A percentile compares a stretch with the other conserved stretches of the same genome.
These are phyloP conservation scores for Agrilus cyanescens DNA, from an alignment of 2,888 invertebrate genomes.

Conservation along the genomic window DNA sequence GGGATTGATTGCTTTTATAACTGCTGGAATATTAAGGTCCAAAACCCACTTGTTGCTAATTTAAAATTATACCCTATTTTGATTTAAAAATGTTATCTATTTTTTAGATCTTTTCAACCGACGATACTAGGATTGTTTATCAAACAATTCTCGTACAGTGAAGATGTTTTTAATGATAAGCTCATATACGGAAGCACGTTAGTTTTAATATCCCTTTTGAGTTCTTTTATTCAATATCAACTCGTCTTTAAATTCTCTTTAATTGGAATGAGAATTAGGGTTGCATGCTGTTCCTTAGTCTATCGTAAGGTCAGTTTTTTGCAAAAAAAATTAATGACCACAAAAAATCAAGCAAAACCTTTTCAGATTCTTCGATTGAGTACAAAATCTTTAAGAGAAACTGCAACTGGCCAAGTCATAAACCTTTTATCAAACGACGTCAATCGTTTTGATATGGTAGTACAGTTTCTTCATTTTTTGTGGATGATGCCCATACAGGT, in stretches of 20 bases:
- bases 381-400: conserved; percentile 60
- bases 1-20: conserved; percentile 45
- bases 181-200: conserved; percentile 15
- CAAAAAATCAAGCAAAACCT: conserved; percentile 1
- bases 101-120: conserved; percentile 13
- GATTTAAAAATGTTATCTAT: not conserved
- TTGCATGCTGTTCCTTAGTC: conserved; percentile 60
- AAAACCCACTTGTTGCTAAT: not conserved
- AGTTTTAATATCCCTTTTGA: conserved; percentile 1
- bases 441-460: conserved; percentile 62
- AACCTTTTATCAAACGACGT: conserved; percentile 80
- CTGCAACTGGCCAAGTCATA: conserved; percentile 71
- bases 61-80: no score
- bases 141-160: conserved; percentile 7
- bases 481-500: conserved; percentile 72
- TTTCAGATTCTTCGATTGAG: conserved; percentile 47
- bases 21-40: conserved; percentile 13
- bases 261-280: conserved; percentile 59
- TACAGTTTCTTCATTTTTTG: conserved; percentile 57
- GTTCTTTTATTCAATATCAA: conserved; percentile 44
- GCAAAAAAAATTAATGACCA: not conserved
- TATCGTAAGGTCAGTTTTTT: conserved; percentile 55
- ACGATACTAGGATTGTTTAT: conserved; percentile 11
- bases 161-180: conserved; percentile 8
- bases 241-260: conserved; percentile 39